Conservation (phyloP, 2,888 invertebrate genomes). For the Dendrolimus houi region DNA sequence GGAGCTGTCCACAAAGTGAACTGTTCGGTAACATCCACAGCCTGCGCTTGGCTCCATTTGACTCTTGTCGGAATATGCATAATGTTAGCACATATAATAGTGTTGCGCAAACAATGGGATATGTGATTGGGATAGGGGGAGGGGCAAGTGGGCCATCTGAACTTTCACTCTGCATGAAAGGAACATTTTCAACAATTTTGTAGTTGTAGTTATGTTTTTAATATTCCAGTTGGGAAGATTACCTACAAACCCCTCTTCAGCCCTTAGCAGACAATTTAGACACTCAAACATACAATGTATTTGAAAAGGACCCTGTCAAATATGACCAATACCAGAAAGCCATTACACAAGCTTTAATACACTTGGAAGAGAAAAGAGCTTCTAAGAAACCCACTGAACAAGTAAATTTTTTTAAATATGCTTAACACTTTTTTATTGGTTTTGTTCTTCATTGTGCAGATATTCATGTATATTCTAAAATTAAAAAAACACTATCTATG, state of each 20-base stretch:
- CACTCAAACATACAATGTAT: slow-evolving; percentile 96
- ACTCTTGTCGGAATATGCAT: too few relatives aligned
- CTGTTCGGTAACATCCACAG: too few relatives aligned
- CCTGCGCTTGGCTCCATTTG: too few relatives aligned
- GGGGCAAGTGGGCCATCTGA: too few relatives aligned
- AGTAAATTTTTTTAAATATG: slow-evolving; percentile 9
- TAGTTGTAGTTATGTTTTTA: too few relatives aligned
- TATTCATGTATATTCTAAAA: neutral
- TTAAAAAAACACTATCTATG: neutral
- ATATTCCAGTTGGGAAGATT: slow-evolving; percentile 89
- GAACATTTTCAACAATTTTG: too few relatives aligned
- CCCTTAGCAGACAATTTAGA: slow-evolving; percentile 97
- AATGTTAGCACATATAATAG: too few relatives aligned
- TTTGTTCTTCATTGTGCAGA: too few relatives aligned
- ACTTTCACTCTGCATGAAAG: too few relatives aligned
- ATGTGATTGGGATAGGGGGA: too few relatives aligned
- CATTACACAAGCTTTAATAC: slow-evolving; percentile 82
- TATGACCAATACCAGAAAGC: slow-evolving; percentile 93
- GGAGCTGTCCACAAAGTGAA: too few relatives aligned
- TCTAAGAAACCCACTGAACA: slow-evolving; percentile 13
- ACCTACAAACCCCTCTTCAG: slow-evolving; percentile 92
- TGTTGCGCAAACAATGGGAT: too few relatives aligned
- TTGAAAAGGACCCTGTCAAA: slow-evolving; percentile 98
- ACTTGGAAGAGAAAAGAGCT: slow-evolving; percentile 49
- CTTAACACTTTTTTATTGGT: neutral